Base-by-base conservation (phyloP, 2,113 vertebrate species). In the Hypanus sabinus region DNA sequence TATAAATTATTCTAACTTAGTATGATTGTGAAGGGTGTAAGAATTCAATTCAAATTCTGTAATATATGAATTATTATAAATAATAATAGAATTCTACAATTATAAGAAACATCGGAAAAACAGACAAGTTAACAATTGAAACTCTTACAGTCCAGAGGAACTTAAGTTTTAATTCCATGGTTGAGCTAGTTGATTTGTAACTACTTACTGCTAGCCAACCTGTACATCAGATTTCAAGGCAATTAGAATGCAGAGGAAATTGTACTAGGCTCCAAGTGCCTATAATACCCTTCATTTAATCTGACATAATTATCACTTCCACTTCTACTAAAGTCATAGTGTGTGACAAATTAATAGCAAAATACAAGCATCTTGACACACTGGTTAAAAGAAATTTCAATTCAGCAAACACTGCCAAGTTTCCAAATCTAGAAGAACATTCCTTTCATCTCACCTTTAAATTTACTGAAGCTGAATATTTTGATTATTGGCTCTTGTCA, bases 161-260 rank as follows among this genome's bases (percentile, higher is more conserved):
- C 62, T 62, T 11, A 65, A 62, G 85, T 65, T 88, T 88, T 57
- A 62, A 60, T 12, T 62, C 57, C 16, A 62, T 3, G 33, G 11
- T n/a, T 79, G 60, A 88, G 36, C 80, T 62, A 62, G 30, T 65
- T 88, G 33, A n/a, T 88, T 88, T 88, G 85, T 60, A 62, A 88
- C 24, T 46, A 4, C 36, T 85, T 30, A 57, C 24, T 27, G 46
- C 22, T 27, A 85, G 55, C 22, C 46, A 65, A 27, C 57, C 10
- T 87, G 55, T 14, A 14, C 57, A 88, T 62, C 27, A 88, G 27
- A 88, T 88, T 33, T 65, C 1, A 16, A 62, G 60, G 12, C 30
- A 16, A 88, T n/a, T 65, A 60, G 27, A 88, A 60, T 55, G 27
- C 57, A 60, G 10, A 60, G 24, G 57, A 87, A 87, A 87, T 62